Percentiles rank a stretch among this genome's conserved stretches.
Conservation (phyloP, 2,888 invertebrate genomes). For the Cephus sareptanus region DNA sequence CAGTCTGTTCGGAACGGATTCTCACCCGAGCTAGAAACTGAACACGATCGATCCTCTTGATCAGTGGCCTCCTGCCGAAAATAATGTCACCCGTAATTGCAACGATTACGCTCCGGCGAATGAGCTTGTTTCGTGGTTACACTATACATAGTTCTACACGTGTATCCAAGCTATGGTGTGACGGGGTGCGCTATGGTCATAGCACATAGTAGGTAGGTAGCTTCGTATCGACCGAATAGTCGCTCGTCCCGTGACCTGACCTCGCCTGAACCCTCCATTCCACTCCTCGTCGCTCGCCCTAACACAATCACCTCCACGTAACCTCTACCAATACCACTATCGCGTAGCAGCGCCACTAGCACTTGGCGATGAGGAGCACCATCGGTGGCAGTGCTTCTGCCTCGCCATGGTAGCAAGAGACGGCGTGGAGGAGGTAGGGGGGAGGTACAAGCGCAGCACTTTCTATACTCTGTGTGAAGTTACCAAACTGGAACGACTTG, state of each 20-base stretch:
- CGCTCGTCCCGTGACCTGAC: conserved; percentile 63
- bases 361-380: background rate
- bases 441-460: background rate
- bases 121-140: background rate
- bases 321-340: conserved; percentile 22
- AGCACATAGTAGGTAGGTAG: background rate
- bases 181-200: background rate
- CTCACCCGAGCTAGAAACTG: background rate
- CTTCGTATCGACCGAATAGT: conserved; percentile 5
- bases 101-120: conserved; percentile 11
- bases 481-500: background rate
- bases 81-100: conserved; percentile 21
- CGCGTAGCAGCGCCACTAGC: background rate
- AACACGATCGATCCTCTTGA: background rate
- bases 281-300: conserved; percentile 46
- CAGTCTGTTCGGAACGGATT: background rate
- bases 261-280: conserved; percentile 63
- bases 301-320: conserved; percentile 53
- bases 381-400: background rate
- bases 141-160: conserved; percentile 13
- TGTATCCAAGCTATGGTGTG: background rate
- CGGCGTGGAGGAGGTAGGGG: background rate
- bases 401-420: background rate
- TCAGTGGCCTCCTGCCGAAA: conserved; percentile 7
- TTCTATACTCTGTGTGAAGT: background rate